phyloP scores from a whole-genome alignment of 2,888 invertebrate species.

The Napeogenes sylphis region DNA sequence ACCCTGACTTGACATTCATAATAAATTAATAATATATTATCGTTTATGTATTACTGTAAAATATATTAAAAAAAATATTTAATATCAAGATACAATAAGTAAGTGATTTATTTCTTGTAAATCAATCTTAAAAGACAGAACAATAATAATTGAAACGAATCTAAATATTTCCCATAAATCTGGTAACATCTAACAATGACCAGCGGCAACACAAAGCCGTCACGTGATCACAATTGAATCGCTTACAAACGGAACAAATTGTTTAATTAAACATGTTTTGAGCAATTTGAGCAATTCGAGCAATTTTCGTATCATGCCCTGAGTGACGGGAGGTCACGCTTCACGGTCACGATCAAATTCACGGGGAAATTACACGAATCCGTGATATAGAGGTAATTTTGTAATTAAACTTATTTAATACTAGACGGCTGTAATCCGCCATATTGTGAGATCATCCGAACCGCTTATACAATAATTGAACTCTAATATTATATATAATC shows the following conservation, averaged over 20 bases:
- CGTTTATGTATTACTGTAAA: background rate
- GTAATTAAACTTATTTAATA: constrained; percentile 3
- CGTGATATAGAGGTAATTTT: constrained; percentile 8
- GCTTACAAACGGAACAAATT: constrained; percentile 63
- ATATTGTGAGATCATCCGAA: background rate
- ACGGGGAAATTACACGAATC: constrained; percentile 21
- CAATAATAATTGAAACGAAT: background rate
- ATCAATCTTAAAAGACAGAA: background rate
- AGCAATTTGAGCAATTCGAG: constrained; percentile 42
- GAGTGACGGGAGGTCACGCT: constrained; percentile 44
- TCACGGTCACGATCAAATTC: constrained; percentile 31
- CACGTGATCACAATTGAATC: constrained; percentile 46
- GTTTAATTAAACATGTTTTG: constrained; percentile 55
- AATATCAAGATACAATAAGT: background rate
- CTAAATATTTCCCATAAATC: constrained; percentile 6
- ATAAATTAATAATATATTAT: background rate
- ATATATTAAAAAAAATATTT: background rate
- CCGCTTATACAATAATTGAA: background rate
- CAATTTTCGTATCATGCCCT: constrained; percentile 55
- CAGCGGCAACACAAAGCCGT: constrained; percentile 12
- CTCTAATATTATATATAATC: background rate
- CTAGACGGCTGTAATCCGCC: background rate
- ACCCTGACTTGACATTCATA: background rate
- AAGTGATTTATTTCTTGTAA: background rate
- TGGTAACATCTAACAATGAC: background rate